Conservation (phyloP, 2,113 vertebrate genomes). For the Coptodon rendalli region DNA sequence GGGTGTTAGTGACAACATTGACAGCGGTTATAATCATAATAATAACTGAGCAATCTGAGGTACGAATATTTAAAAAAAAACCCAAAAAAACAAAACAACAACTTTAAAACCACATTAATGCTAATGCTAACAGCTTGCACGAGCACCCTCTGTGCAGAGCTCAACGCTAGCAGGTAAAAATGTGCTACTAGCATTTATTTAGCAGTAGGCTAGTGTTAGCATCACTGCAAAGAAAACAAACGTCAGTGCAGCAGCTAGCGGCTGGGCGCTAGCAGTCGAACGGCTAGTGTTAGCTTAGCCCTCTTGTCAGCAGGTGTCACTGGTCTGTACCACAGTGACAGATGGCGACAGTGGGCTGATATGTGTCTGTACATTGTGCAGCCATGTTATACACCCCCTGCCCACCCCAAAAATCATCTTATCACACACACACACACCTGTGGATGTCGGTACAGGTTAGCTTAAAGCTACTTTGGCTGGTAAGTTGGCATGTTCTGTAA, state of each 20-base stretch:
- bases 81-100: background rate
- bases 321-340: background rate
- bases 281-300: constrained; percentile 61
- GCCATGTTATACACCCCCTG: constrained; percentile 31
- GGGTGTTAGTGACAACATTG: constrained; percentile 64
- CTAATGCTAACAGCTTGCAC: constrained; percentile 4
- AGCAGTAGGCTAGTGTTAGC: constrained; percentile 51
- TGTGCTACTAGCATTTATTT: constrained; percentile 69
- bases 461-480: constrained; percentile 31
- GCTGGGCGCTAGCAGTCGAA: constrained; percentile 31
- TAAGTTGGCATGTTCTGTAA: background rate
- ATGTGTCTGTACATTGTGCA: constrained; percentile 64
- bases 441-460: background rate
- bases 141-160: background rate
- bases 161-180: background rate
- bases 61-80: constrained; percentile 61
- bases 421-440: background rate
- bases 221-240: constrained; percentile 45
- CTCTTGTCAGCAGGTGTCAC: constrained; percentile 30
- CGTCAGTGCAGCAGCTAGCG: constrained; percentile 56
- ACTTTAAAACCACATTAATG: constrained; percentile 12
- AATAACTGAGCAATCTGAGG: constrained; percentile 72
- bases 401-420: background rate
- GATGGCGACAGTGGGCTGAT: constrained; percentile 45
- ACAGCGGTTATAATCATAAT: constrained; percentile 52